These are phyloP conservation scores for Xiphophorus birchmanni DNA, from an alignment of 2,797 vertebrate species.

Conservation along the genomic window DNA sequence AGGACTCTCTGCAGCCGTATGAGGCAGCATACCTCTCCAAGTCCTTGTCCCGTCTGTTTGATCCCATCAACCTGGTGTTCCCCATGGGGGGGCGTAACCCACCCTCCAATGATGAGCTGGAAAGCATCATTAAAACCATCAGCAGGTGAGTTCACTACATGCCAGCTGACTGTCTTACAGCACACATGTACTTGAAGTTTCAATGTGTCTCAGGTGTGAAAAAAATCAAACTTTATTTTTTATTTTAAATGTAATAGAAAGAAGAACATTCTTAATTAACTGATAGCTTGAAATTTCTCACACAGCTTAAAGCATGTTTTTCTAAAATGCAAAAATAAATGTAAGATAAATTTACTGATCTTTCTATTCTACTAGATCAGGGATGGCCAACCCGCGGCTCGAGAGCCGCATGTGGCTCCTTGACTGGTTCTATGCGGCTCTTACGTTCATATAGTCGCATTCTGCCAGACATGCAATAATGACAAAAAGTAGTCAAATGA, in stretches of 20 bases:
- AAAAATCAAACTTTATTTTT: neutral
- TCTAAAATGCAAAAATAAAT: neutral
- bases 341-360: neutral
- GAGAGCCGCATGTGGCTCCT: too few relatives aligned
- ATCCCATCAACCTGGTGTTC: slow-evolving; percentile 98
- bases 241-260: neutral
- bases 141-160: slow-evolving; percentile 80
- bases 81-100: slow-evolving; percentile 92
- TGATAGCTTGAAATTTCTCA: neutral
- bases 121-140: slow-evolving; percentile 95
- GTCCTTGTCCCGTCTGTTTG: slow-evolving; percentile 95
- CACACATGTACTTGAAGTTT: neutral
- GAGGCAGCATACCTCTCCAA: slow-evolving; percentile 98
- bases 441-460: too few relatives aligned
- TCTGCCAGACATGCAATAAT: too few relatives aligned
- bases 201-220: neutral
- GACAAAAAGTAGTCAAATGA: too few relatives aligned
- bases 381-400: too few relatives aligned
- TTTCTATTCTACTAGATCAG: neutral
- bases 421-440: too few relatives aligned
- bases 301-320: neutral
- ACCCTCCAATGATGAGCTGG: slow-evolving; percentile 92
- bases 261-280: too few relatives aligned
- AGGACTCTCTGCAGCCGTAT: slow-evolving; percentile 90
- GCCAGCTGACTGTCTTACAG: neutral